Evolutionary conservation across 2,797 vertebrate species (phyloP), one percentile per base, ranked within the genome.

Genomic region (Sebastes melanostomus): DNA sequence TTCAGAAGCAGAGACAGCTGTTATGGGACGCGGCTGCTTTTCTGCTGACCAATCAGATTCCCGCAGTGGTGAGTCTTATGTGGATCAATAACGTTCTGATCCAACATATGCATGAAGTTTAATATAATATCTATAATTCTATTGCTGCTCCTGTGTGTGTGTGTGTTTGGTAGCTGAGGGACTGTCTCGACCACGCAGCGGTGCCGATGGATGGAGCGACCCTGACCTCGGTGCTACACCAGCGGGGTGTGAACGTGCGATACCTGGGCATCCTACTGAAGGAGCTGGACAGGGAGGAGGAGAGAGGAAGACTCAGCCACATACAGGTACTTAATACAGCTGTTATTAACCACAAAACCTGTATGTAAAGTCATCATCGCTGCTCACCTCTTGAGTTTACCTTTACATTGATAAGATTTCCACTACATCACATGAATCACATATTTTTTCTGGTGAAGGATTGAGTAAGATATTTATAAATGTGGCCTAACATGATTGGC

Each of bases 1-100:
- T 98, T 78, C 95, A 93, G 88, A 95, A 94, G 78, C 98, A 99
- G 93, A 98, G 96, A 87, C 95, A 93, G 88, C 72, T 98, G 85
- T 91, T 98, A 76, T 98, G 98, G 93, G 97, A 98, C 3, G 96
- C 96, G 0, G 97, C 97, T n/a, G 96, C 96, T 0, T 99, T 98
- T 91, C 90, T 99, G 14, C 88, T 99, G 56, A 96, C 97, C 0
- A 95, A 95, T 87, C 98, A 98, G 94, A 98, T 99, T 82, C 97
- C 98, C 4, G 95, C 96, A 58, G 94, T 98, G 95, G 98, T 99
- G 91, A 97, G 97, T 88, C 6, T 4, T 52, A 1, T 27, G 38
- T 66, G 16, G 24, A 58, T 24, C 9, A 36, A 38, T n/a, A 24
- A 58, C 13, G 6, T 24, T 69, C 13, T 27, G 5, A 16, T 22